Percentiles rank a stretch among this genome's conserved stretches.
Evolutionary conservation across 2,888 invertebrate species (phyloP).

Genomic region (Torymus auratus): DNA sequence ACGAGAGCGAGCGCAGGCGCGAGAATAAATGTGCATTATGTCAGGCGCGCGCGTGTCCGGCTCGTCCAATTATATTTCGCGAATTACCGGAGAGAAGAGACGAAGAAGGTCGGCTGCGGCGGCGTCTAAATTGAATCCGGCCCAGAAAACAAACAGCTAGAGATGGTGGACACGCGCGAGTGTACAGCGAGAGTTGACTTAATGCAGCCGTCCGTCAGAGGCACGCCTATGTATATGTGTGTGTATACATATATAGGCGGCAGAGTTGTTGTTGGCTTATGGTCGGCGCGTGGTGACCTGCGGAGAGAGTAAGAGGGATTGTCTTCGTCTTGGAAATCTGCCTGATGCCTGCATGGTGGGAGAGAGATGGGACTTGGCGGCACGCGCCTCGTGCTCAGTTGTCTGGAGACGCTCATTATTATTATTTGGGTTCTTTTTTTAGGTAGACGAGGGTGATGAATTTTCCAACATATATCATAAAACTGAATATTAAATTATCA

Average conservation of each 20-base stretch:
- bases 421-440: no score
- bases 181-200: constrained; percentile 63
- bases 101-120: constrained; percentile 63
- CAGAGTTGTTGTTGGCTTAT: no score
- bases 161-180: background rate
- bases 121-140: constrained; percentile 72
- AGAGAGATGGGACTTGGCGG: no score
- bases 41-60: constrained; percentile 63
- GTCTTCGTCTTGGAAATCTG: constrained; percentile 61
- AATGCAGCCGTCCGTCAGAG: constrained; percentile 70
- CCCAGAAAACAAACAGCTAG: constrained; percentile 67
- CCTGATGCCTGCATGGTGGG: background rate
- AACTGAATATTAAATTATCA: no score
- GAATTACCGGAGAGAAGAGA: constrained; percentile 61
- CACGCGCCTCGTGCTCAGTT: background rate
- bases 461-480: no score
- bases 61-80: constrained; percentile 69
- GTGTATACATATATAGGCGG: no score
- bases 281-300: no score
- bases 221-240: no score
- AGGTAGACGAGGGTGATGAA: no score
- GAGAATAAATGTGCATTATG: constrained; percentile 62
- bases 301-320: background rate
- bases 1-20: constrained; percentile 4
- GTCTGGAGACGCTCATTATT: no score